Percentiles rank a stretch among this genome's conserved stretches.
Evolutionary conservation across 2,113 vertebrate genomes (phyloP).

Genomic region (Psittacara wagleri): DNA sequence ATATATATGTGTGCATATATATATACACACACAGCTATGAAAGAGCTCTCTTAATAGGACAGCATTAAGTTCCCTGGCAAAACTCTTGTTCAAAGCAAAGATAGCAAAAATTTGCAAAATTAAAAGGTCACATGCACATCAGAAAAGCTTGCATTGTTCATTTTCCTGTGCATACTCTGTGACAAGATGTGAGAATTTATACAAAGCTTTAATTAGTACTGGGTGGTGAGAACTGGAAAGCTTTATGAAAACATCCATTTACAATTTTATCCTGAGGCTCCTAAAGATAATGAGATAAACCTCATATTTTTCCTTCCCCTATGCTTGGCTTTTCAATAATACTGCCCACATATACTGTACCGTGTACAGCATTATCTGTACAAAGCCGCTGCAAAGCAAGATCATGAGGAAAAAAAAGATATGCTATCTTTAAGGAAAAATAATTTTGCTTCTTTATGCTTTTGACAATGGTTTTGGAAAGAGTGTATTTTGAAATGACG

Average conservation of each 20-base stretch:
- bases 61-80: neutral
- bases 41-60: neutral
- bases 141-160: neutral
- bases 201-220: slow-evolving; percentile 28
- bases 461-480: neutral
- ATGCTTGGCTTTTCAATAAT: neutral
- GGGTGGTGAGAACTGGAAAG: neutral
- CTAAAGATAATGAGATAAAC: slow-evolving; percentile 31
- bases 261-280: neutral
- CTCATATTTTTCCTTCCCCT: neutral
- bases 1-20: too few relatives aligned
- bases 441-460: neutral
- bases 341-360: neutral
- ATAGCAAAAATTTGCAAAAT: neutral
- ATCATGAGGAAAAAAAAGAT: neutral
- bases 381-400: neutral
- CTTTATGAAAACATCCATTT: slow-evolving; percentile 14
- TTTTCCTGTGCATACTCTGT: neutral
- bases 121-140: neutral
- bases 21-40: neutral
- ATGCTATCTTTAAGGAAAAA: neutral
- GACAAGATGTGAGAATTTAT: neutral
- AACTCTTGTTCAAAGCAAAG: neutral
- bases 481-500: neutral
- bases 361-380: neutral